A percentile compares a stretch with the other conserved stretches of the same genome.
Conservation (phyloP, 2,113 vertebrate genomes). For the Rhinolophus ferrumequinum region DNA sequence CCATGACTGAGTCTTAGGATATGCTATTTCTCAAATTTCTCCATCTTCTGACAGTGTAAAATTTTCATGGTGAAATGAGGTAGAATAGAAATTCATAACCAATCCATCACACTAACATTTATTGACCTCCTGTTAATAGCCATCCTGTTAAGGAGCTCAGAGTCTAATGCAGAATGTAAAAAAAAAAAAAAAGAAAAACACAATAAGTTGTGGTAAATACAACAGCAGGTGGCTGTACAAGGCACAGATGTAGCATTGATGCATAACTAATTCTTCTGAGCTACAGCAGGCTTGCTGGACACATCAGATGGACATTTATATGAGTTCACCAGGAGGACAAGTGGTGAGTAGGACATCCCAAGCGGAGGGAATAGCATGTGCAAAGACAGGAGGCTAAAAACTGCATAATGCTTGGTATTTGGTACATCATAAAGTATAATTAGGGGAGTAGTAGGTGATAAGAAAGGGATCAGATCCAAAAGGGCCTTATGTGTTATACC, state of each 20-base stretch:
- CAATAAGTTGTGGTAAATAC: not conserved
- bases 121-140: slow-evolving; percentile 8
- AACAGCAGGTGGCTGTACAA: not conserved
- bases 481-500: not conserved
- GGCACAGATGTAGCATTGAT: not conserved
- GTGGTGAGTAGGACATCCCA: not conserved
- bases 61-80: not conserved
- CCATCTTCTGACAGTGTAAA: not conserved
- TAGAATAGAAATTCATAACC: slow-evolving; percentile 35
- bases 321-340: not conserved
- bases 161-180: not conserved
- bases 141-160: slow-evolving; percentile 30
- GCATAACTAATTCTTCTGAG: not conserved
- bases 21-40: slow-evolving; percentile 12
- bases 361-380: not conserved
- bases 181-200: not conserved
- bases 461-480: not conserved
- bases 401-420: not conserved
- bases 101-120: slow-evolving; percentile 43
- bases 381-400: not conserved
- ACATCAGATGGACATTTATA: slow-evolving; percentile 23
- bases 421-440: not conserved
- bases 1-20: not conserved
- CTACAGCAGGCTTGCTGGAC: not conserved
- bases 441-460: not conserved